Evolutionary conservation across 2,888 invertebrate species (phyloP), one percentile per base, ranked within the genome.

Genomic region (Sinelater perroti): DNA sequence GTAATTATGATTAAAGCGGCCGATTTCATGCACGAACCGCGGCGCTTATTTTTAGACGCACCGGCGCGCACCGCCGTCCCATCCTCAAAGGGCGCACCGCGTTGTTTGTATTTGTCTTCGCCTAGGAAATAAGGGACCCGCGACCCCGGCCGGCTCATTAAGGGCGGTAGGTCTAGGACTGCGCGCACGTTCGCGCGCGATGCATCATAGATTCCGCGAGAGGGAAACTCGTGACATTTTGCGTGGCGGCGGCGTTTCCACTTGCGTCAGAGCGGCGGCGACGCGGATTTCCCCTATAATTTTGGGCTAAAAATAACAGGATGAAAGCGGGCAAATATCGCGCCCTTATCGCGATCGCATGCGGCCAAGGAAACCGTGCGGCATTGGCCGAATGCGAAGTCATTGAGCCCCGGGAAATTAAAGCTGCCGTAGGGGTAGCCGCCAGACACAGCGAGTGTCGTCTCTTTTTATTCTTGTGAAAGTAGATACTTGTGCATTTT

Each of bases 301-400:
- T 53, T 53, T 35, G 16, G 18, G 46, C 57, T 58, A 58, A 58
- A 58, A 58, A 58, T 58, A 53, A 46, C 38, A 31, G 45, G 33
- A 53, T 38, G 46, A 47, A 52, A 36, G 31, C 46, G 38, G 30
- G 40, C 28, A 56, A 56, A 58, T 46, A 58, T 58, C 47, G 53
- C 38, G 14, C 45, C 52, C 40, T 26, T 58, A 52, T 51, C 56
- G 33, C 53, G 51, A 51, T 56, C 51, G 50, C 56, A 52, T 40
- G 52, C 31, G 18, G 11, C 24, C 14, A 24, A 13, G 13, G 14
- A 21, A 52, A 33, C 52, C 42, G 14, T 24, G 17, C 26, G 28
- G 26, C 14, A 28, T 36, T 49, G 21, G 35, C 17, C 36, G 28
- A 49, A 49, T 13, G 26, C 36, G 26, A 49, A 49, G 36, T 49